Evolutionary conservation across 2,113 vertebrate species (phyloP).

Genomic region (Gopherus evgoodei): DNA sequence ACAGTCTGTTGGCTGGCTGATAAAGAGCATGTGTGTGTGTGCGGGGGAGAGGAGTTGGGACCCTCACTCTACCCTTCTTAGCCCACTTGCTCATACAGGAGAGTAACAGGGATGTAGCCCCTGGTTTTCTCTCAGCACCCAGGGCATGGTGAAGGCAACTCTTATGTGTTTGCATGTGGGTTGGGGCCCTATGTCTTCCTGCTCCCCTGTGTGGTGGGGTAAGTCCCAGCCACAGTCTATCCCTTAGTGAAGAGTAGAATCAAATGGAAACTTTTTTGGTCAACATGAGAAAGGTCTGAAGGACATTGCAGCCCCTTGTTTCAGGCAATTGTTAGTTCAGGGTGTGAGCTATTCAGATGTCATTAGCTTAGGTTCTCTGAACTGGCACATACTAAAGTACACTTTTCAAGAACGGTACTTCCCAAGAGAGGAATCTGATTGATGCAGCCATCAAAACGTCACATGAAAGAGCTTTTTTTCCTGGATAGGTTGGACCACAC

Average conservation of each 20-base stretch:
- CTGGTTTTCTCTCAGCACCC: not conserved
- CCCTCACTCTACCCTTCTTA: not conserved
- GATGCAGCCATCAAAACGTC: not conserved
- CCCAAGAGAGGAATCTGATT: not conserved
- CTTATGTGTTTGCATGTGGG: not conserved
- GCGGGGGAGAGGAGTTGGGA: not conserved
- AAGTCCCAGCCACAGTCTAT: not conserved
- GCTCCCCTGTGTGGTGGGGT: not conserved
- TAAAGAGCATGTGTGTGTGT: not conserved
- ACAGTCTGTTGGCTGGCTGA: not conserved
- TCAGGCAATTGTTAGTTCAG: not conserved
- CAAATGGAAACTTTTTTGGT: not conserved
- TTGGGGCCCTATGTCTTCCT: not conserved
- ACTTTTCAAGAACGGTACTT: not conserved
- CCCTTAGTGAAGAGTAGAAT: not conserved
- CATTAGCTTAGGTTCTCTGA: not conserved
- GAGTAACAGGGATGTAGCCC: not conserved
- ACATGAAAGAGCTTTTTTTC: not conserved
- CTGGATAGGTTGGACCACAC: not conserved
- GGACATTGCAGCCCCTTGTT: not conserved
- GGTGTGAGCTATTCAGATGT: not conserved
- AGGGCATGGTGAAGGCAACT: not conserved
- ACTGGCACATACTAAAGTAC: not conserved
- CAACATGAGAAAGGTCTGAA: not conserved
- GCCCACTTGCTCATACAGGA: not conserved